Base-by-base conservation (phyloP, 2,797 vertebrate genomes). In the Platalea minor region DNA sequence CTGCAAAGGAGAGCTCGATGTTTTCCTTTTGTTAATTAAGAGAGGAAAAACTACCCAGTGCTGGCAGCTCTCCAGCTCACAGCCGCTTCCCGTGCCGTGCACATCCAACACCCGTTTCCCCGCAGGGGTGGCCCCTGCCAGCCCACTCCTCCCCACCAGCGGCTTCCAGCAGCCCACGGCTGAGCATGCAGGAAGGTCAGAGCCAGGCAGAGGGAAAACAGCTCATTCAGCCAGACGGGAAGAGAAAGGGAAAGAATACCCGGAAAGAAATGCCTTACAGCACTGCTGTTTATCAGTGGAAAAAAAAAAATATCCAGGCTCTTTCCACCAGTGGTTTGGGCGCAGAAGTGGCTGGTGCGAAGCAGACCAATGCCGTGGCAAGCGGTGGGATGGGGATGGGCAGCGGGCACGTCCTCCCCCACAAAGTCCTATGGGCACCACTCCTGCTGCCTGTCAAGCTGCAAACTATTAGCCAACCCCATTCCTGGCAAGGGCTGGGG, bases 241-340 rank as follows among this genome's bases (percentile, higher is more conserved):
- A 94, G 88, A 96, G 90, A 95, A 93, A 92, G 82, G 63, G 93
- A 86, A 93, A 95, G 95, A 97, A 95, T 93, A 97, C 85, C 79
- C 60, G 67, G 96, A 96, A 96, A 96, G 86, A 92, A 95, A 94
- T 43, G 73, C 54, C 88, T 91, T 48, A n/a, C 69, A 84, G 76
- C 76, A 45, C 54, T 63, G 69, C 85, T 1, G 0, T 29, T 60
- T 70, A 88, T 53, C 93, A 88, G 65, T 20, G 33, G 48, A 10
- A 13, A 41, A 78, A 41, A 65, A 39, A 39, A 31, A 60, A 16
- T 2, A 85, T 4, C 59, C 82, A 85, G 50, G 85, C 39, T 75
- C 80, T 88, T 83, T 72, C 26, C 90, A 84, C 2, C 0, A 0
- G 8, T 4, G 46, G 35, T 25, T 56, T 41, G 59, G 72, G 75